Conservation (phyloP, 2,113 vertebrate species). For the Dicerorhinus sumatrensis region DNA sequence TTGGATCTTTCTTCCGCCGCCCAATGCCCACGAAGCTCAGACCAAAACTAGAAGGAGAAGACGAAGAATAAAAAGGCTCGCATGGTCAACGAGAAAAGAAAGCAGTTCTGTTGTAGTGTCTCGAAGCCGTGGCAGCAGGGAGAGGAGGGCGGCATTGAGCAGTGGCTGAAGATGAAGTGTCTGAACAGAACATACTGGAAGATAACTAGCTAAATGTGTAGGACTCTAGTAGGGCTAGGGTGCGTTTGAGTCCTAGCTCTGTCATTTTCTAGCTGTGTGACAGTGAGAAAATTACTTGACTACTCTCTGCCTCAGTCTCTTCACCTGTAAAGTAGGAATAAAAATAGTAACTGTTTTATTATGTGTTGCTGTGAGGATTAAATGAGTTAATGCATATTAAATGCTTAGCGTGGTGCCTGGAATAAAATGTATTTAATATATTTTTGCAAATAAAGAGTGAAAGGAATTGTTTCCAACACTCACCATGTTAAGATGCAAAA, state of each 20-base stretch:
- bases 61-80: accelerated
- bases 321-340: not conserved
- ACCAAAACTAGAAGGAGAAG: not conserved
- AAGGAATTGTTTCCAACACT: not conserved
- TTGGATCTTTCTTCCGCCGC: not conserved
- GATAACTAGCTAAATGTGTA: accelerated
- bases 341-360: not conserved
- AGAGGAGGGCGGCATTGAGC: no score
- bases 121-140: accelerated
- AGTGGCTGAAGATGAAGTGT: no score
- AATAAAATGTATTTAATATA: not conserved
- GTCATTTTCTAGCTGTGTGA: accelerated
- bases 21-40: not conserved
- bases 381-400: not conserved
- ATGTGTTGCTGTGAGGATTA: not conserved
- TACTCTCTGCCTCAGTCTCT: not conserved
- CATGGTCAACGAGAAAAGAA: no score
- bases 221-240: accelerated
- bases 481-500: not conserved
- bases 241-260: accelerated
- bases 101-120: accelerated
- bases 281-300: not conserved
- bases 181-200: accelerated
- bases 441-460: not conserved
- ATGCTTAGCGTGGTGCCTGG: not conserved